Percentiles rank a stretch among this genome's conserved stretches.
Evolutionary conservation across 2,113 vertebrate genomes (phyloP).

Genomic region (Aleadryas rufinucha): DNA sequence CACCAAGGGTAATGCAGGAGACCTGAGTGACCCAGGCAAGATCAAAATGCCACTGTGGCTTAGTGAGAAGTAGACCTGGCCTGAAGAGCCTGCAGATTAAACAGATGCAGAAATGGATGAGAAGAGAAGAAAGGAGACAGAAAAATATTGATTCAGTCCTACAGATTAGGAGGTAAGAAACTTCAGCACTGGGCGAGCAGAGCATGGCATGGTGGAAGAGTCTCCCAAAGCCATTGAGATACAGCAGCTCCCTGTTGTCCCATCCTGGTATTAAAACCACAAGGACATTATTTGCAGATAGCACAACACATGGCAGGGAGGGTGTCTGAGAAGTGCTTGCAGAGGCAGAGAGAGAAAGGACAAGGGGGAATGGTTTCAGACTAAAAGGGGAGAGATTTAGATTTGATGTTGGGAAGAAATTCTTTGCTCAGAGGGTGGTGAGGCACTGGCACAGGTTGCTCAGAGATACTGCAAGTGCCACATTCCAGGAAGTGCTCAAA

Average conservation of each 20-base stretch:
- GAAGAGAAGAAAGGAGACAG: neutral
- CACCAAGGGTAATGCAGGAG: neutral
- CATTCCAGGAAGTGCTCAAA: neutral
- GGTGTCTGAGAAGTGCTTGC: neutral
- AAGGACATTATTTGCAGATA: neutral
- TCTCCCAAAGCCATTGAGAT: neutral
- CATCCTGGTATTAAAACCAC: neutral
- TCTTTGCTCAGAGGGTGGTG: neutral
- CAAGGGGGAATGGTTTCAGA: neutral
- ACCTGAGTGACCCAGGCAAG: neutral
- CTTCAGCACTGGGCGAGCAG: neutral
- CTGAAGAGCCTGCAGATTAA: neutral
- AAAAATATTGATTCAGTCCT: neutral
- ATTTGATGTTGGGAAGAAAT: neutral
- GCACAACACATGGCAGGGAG: fast-evolving
- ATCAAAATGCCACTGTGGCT: neutral
- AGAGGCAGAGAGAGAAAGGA: neutral
- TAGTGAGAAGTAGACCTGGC: neutral
- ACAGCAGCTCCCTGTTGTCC: neutral
- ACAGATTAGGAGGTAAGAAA: neutral
- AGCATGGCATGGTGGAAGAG: neutral
- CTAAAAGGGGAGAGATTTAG: neutral
- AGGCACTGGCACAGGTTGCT: neutral
- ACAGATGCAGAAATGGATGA: neutral
- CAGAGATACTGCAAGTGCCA: neutral